A percentile compares a stretch with the other conserved stretches of the same genome.
Conservation (phyloP, 2,113 vertebrate species). For the Chamaetylas fuelleborni region DNA sequence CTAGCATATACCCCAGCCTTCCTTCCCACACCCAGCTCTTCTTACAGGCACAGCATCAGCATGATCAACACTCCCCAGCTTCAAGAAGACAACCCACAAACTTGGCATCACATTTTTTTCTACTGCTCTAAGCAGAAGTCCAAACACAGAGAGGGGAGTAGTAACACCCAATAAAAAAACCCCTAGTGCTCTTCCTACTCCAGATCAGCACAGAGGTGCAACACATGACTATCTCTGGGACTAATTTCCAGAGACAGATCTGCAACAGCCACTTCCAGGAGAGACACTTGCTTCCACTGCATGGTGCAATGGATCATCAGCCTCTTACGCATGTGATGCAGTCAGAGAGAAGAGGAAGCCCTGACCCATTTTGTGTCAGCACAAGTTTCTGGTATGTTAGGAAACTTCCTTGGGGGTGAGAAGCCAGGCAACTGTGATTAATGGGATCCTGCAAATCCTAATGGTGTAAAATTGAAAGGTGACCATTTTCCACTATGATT, state of each 20-base stretch:
- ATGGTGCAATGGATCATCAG: neutral
- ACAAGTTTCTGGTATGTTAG: neutral
- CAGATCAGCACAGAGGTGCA: neutral
- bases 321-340: neutral
- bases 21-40: neutral
- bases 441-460: neutral
- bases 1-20: neutral
- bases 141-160: neutral
- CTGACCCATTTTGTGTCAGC: neutral
- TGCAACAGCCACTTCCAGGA: neutral
- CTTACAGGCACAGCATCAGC: neutral
- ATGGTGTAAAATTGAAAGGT: neutral
- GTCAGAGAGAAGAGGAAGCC: conserved; percentile 7
- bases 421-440: neutral
- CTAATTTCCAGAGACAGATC: neutral
- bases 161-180: neutral
- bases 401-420: conserved; percentile 12
- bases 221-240: neutral
- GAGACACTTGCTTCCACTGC: neutral
- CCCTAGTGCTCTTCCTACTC: neutral
- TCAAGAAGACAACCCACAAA: neutral
- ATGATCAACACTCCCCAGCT: neutral
- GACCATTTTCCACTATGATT: neutral
- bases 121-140: neutral
- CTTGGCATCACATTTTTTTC: neutral